Base-by-base conservation (phyloP, 2,797 vertebrate species). In the Enteromius paludinosus region DNA sequence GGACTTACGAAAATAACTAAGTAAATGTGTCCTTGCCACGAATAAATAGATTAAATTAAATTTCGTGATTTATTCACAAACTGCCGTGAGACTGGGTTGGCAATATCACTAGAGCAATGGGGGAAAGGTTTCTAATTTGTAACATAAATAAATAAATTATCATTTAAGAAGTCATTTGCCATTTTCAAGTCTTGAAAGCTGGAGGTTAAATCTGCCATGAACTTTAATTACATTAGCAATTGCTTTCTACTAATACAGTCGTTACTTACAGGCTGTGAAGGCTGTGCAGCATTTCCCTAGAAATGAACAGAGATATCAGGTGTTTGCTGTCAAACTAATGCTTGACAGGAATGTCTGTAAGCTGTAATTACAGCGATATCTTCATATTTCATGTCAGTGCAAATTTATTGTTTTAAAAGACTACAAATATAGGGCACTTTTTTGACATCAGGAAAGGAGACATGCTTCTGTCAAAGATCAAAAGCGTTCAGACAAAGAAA, bases 221-320 rank as follows among this genome's bases (percentile, higher is more conserved):
- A 75, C 28, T 81, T 62, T 23, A 81, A 65, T 81, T 15, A 66
- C 23, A 66, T 82, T 74, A 43, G 4, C 23, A 56, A 30, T 17
- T 30, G 5, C 12, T 74, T 56, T 66, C 35, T 45, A 85, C 38
- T 65, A 0, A 70, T 9, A 76, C 41, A 71, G 23, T 25, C 41
- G 59, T 83, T 93, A 96, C 97, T 95, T 95, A 98, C 97, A 91
- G 96, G 94, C 81, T 96, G 94, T 84, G 93, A 94, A 89, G 96
- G 87, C 85, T 96, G 64, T 38, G 77, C 95, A 45, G 90, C 89
- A 85, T 92, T 96, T 89, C 91, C 96, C 97, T 98, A 90, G 74
- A 87, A 85, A 88, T 68, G 28, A 87, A 89, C 62, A 84, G 14
- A 87, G 33, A 79, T 15, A 79, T 79, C 66, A 70, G 41, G 20